Conservation (phyloP, 2,797 vertebrate genomes). For the Anniella stebbinsi region DNA sequence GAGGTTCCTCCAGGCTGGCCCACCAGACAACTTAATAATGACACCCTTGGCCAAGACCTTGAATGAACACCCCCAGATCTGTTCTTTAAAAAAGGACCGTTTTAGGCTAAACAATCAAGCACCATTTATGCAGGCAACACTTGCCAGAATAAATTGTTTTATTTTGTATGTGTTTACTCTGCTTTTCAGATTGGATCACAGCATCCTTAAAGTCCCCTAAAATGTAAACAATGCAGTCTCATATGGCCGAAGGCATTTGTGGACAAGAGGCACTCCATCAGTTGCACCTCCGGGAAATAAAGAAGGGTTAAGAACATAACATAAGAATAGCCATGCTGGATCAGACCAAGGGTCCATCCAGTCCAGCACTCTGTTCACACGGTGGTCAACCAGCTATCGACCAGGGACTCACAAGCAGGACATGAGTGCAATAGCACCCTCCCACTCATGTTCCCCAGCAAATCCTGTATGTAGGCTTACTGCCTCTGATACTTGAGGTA, state of each 20-base stretch:
- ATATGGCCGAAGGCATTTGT: neutral
- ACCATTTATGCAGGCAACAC: neutral
- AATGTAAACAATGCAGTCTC: neutral
- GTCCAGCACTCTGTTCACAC: no score
- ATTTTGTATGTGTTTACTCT: neutral
- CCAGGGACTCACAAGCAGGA: no score
- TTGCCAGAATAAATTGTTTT: slow-evolving; percentile 6
- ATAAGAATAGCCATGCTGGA: no score
- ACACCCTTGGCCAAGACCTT: slow-evolving; percentile 18
- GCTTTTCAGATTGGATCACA: neutral
- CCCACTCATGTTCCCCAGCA: no score
- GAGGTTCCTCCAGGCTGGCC: slow-evolving; percentile 3
- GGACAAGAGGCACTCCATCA: neutral
- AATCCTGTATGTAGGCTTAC: no score
- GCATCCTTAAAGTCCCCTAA: neutral
- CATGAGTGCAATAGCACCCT: no score
- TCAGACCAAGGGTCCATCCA: no score
- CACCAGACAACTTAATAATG: neutral
- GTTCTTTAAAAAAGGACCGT: accelerated
- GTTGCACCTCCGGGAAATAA: neutral
- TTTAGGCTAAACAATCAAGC: neutral
- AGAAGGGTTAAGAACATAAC: no score
- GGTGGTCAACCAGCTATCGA: no score
- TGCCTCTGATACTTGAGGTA: no score
- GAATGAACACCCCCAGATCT: neutral